Base-by-base conservation (phyloP, 2,888 invertebrate species). In the Philonicus albiceps region DNA sequence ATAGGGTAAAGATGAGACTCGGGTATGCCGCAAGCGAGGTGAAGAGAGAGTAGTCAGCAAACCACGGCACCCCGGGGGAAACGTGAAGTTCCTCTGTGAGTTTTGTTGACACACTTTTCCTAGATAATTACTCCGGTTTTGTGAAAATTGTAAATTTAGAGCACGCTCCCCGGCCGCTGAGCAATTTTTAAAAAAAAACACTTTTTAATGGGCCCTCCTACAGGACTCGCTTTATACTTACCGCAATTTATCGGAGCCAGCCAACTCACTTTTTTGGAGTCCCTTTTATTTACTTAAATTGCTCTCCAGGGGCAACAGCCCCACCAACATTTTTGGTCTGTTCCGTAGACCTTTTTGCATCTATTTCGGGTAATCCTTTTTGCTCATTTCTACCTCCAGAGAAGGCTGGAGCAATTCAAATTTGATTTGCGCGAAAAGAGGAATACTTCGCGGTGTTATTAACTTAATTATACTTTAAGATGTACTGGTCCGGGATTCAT, bases 31-130 rank as follows among this genome's bases (percentile, higher is more conserved):
- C 78, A 78, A 49, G 22, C 43, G 27, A 11, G 11, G 8, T 4
- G 19, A n/a, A 30, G 40, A 2, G 4, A n/a, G 22, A 4, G 64
- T 0, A 11, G 72, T 5, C 16, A 49, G 49, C 49, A 49, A 19
- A 4, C 49, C 49, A 49, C 49, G n/a, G 34, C n/a, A 31, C 34
- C 34, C 75, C 75, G 31, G 3, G 75, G 75, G 43, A 78, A 43
- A 43, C 40, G 27, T 49, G 31, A 40, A 40, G 40, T 43, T 43
- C 31, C 27, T 40, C 78, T 43, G 43, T 30, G 78, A 78, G 78
- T 78, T 78, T 78, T 78, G 78, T 78, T 78, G 78, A 78, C 78
- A 78, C 78, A 78, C 78, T 78, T 78, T 37, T 78, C 34, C 34
- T 27, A 78, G 78, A 78, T 78, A 78, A 78, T 78, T 78, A 78